Evolutionary conservation across 2,797 vertebrate species (phyloP).

Genomic region (Anolis apletophallus): DNA sequence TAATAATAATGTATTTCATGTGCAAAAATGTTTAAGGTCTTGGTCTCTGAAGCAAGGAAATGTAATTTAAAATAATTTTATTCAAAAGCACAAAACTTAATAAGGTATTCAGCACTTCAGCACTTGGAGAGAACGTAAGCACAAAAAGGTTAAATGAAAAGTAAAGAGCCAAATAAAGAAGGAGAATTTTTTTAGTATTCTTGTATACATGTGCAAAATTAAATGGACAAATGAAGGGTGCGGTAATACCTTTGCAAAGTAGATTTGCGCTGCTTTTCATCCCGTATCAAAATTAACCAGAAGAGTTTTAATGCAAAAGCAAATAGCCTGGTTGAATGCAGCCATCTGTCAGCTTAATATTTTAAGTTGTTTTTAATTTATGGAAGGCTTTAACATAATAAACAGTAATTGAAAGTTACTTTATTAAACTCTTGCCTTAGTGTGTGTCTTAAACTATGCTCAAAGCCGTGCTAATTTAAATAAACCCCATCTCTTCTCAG

Average conservation of each 20-base stretch:
- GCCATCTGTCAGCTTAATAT: neutral
- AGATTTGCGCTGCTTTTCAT: slow-evolving; percentile 44
- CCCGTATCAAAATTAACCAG: slow-evolving; percentile 18
- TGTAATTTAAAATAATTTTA: slow-evolving; percentile 44
- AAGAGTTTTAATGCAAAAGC: slow-evolving; percentile 8
- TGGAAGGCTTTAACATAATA: slow-evolving; percentile 41
- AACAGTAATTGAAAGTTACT: slow-evolving; percentile 40
- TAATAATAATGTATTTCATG: neutral
- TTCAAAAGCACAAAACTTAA: slow-evolving; percentile 22
- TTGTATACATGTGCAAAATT: slow-evolving; percentile 10
- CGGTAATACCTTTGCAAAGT: neutral
- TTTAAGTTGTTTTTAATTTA: slow-evolving; percentile 52
- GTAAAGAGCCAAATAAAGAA: slow-evolving; percentile 39
- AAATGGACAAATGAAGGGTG: neutral
- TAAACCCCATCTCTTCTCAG: neutral
- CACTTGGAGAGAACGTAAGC: slow-evolving; percentile 27
- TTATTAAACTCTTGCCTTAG: slow-evolving; percentile 27
- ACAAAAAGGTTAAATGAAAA: slow-evolving; percentile 17
- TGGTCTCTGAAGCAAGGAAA: slow-evolving; percentile 22
- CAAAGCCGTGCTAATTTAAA: neutral
- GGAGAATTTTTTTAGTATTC: slow-evolving; percentile 35
- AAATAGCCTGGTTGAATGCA: slow-evolving; percentile 41
- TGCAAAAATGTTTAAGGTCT: neutral
- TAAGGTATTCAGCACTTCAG: slow-evolving; percentile 4
- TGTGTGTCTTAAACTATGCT: slow-evolving; percentile 5